These are phyloP conservation scores for Brenthis hecate DNA, from an alignment of 2,888 invertebrate species.

Conservation along the genomic window DNA sequence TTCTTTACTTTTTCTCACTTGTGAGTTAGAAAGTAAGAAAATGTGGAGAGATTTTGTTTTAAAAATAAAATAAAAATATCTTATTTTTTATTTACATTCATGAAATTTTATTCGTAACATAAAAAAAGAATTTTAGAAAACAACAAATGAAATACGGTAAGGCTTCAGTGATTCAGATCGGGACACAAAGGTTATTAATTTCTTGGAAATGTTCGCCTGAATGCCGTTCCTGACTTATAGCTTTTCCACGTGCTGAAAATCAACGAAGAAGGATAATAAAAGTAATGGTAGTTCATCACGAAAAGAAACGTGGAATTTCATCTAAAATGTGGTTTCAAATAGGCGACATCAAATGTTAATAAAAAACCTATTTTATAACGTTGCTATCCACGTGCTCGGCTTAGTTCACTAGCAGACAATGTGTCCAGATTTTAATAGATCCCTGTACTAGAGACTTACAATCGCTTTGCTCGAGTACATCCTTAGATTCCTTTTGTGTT, in stretches of 20 bases:
- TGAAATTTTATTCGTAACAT: not conserved
- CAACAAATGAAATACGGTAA: slow-evolving; percentile 22
- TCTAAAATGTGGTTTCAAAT: slow-evolving; percentile 23
- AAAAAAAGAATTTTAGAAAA: not conserved
- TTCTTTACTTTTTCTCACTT: too few species aligned
- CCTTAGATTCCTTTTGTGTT: too few species aligned
- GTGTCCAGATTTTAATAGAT: too few species aligned
- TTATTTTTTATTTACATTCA: not conserved
- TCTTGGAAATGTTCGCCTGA: slow-evolving; percentile 50
- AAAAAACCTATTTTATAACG: not conserved
- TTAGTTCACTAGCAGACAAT: not conserved
- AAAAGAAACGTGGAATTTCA: slow-evolving; percentile 10
- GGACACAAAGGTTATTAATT: slow-evolving; percentile 53
- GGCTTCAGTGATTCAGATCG: slow-evolving; percentile 46
- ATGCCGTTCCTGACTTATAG: slow-evolving; percentile 45
- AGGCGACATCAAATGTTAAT: slow-evolving; percentile 2
- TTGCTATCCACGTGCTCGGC: not conserved
- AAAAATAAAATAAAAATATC: too few species aligned
- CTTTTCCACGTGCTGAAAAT: slow-evolving; percentile 36
- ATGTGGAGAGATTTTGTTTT: too few species aligned
- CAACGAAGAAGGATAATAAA: slow-evolving; percentile 7
- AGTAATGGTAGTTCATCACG: slow-evolving; percentile 13
- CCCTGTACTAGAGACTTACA: too few species aligned
- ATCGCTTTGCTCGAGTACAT: too few species aligned
- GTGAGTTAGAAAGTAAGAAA: too few species aligned